Conservation (phyloP, 2,113 vertebrate genomes). For the Caloenas nicobarica region DNA sequence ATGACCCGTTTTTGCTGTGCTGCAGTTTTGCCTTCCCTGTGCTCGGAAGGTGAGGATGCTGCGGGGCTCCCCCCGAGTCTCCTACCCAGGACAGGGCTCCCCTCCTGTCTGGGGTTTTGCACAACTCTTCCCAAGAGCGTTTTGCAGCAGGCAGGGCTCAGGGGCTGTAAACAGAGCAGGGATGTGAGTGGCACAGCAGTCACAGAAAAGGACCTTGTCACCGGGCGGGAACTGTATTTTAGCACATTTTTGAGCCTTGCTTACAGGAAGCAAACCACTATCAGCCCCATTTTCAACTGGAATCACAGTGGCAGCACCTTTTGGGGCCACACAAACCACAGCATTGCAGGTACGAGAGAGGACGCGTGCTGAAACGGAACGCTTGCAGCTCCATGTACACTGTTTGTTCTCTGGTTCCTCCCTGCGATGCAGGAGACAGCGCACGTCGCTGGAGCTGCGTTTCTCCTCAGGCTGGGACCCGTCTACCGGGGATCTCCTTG, state of each 20-base stretch:
- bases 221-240: not conserved
- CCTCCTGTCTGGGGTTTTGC: not conserved
- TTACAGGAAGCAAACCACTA: not conserved
- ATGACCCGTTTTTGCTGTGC: not conserved
- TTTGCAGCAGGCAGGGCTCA: not conserved
- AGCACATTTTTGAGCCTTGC: rapidly evolving
- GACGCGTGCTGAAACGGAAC: rapidly evolving
- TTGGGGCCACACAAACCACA: not conserved
- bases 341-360: not conserved
- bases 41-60: not conserved
- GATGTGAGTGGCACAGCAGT: not conserved
- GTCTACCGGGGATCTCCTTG: not conserved
- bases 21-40: not conserved
- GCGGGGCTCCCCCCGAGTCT: not conserved
- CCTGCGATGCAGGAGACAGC: not conserved
- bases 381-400: rapidly evolving
- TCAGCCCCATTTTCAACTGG: rapidly evolving
- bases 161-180: not conserved
- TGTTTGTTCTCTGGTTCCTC: rapidly evolving
- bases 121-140: not conserved
- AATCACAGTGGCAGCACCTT: not conserved
- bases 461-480: not conserved
- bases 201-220: not conserved
- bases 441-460: rapidly evolving
- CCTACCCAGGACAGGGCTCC: not conserved